phyloP scores from a whole-genome alignment of 2,113 vertebrate species.

The Pachycephala philippinensis region DNA sequence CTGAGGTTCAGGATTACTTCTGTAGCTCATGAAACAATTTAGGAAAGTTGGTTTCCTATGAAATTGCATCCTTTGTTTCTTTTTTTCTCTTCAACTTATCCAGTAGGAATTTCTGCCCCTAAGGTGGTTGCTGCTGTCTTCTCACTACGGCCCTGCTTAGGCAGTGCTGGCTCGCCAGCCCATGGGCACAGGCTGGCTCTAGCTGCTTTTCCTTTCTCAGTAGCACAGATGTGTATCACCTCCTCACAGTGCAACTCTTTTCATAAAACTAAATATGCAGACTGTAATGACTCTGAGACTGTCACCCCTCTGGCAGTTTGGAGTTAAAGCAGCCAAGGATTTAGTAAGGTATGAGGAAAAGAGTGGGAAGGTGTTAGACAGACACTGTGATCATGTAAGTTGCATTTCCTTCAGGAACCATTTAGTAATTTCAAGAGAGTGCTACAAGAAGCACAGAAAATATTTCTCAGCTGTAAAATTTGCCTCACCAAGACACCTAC shows the following conservation, averaged over 20 bases:
- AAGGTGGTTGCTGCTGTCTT: background rate
- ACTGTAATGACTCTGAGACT: background rate
- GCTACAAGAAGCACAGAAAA: background rate
- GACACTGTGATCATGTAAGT: background rate
- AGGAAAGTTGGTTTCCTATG: background rate
- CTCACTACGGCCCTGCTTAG: fast-evolving
- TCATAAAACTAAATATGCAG: background rate
- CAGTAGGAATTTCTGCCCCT: background rate
- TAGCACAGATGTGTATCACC: background rate
- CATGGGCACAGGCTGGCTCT: background rate
- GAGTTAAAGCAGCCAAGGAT: background rate
- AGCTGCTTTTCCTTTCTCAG: background rate
- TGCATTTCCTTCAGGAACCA: background rate
- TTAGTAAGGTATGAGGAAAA: background rate
- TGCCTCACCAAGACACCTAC: background rate
- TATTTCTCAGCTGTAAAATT: background rate
- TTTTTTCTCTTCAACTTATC: background rate
- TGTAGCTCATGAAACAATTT: background rate
- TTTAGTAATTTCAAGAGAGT: background rate
- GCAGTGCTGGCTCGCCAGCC: background rate
- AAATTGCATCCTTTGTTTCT: background rate
- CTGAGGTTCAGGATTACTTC: background rate
- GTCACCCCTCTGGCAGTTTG: background rate
- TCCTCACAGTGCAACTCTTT: background rate
- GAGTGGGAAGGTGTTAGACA: background rate